Conservation (phyloP, 2,113 vertebrate species). For the Chaenocephalus aceratus region DNA sequence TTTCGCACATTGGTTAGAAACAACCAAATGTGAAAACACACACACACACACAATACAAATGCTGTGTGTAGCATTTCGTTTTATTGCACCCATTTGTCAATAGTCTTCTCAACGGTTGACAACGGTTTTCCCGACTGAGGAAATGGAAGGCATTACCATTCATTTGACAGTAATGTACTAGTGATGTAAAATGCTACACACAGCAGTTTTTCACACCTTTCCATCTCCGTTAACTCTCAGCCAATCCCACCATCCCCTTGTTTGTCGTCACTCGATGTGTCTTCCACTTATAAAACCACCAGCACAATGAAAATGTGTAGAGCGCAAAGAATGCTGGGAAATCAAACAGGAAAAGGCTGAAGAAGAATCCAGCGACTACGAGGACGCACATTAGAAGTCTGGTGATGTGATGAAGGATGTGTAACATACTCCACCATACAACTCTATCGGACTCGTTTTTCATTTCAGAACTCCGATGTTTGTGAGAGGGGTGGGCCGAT, state of each 20-base stretch:
- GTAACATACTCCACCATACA: constrained; percentile 68
- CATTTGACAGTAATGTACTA: background rate
- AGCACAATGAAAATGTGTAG: constrained; percentile 90
- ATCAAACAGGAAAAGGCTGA: constrained; percentile 88
- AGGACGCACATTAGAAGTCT: constrained; percentile 85
- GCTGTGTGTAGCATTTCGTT: constrained; percentile 14
- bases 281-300: constrained; percentile 86
- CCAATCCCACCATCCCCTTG: constrained; percentile 68
- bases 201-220: background rate
- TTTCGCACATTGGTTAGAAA: background rate
- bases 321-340: constrained; percentile 88
- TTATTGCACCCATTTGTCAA: background rate
- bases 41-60: background rate
- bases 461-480: background rate
- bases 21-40: background rate
- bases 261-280: constrained; percentile 71
- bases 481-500: constrained; percentile 17
- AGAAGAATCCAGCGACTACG: constrained; percentile 88
- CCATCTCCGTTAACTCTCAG: background rate
- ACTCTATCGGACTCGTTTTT: constrained; percentile 48
- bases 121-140: background rate
- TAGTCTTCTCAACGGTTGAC: background rate
- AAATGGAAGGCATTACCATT: background rate
- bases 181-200: constrained; percentile 4
- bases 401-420: constrained; percentile 78